These are phyloP conservation scores for Cyprinodon brontotheroides DNA, from an alignment of 2,113 vertebrate species.

Conservation along the genomic window DNA sequence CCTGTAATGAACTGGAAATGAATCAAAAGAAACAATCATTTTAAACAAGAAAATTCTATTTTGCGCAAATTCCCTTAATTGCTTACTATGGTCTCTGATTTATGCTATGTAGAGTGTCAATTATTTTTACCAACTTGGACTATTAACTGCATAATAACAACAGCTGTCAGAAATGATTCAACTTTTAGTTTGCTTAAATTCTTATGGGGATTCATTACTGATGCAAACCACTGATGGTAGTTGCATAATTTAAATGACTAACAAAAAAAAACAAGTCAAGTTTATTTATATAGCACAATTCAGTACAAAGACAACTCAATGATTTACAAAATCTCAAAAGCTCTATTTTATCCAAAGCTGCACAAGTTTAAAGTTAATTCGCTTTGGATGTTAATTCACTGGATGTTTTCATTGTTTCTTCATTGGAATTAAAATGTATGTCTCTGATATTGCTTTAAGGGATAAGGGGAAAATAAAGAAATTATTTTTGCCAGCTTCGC, in stretches of 20 bases:
- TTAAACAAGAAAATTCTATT: not conserved
- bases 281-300: not conserved
- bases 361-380: not conserved
- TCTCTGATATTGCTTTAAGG: not conserved
- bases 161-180: not conserved
- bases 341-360: not conserved
- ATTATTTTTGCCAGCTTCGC: slow-evolving; percentile 1
- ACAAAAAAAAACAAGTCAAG: not conserved
- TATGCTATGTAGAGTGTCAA: not conserved
- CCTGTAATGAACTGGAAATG: not conserved
- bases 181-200: not conserved
- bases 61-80: not conserved
- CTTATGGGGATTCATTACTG: not conserved
- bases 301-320: too few relatives aligned
- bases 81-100: not conserved
- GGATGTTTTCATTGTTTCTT: not conserved
- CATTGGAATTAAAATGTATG: not conserved
- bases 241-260: not conserved
- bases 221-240: not conserved
- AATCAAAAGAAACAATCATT: not conserved
- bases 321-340: not conserved
- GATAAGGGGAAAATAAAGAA: not conserved
- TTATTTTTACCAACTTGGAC: not conserved
- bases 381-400: not conserved
- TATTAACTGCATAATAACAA: not conserved